Evolutionary conservation across 2,797 vertebrate genomes (phyloP).

Genomic region (Micropoecilia bifurca): DNA sequence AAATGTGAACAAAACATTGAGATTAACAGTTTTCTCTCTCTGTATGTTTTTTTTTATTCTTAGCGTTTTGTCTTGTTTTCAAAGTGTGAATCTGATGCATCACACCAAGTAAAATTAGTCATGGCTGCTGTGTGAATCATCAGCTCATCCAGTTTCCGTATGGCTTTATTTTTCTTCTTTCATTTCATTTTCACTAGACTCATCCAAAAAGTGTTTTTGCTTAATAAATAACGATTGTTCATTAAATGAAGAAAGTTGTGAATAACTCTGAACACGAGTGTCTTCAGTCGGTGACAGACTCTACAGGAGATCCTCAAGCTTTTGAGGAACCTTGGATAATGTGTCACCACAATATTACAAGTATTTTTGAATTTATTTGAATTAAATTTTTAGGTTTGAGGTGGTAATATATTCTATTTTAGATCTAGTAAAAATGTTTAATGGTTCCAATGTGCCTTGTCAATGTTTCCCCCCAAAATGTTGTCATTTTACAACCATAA

Average conservation of each 20-base stretch:
- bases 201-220: background rate
- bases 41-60: conserved; percentile 1
- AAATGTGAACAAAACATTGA: conserved; percentile 2
- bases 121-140: conserved; percentile 1
- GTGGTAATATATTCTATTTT: background rate
- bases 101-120: background rate
- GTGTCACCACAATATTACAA: background rate
- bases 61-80: conserved; percentile 2
- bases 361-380: background rate
- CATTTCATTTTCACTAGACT: background rate
- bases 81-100: background rate
- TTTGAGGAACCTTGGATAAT: background rate
- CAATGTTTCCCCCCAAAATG: background rate
- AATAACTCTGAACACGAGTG: background rate
- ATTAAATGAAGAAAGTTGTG: background rate
- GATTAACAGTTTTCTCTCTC: background rate
- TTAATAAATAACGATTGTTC: background rate
- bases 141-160: background rate
- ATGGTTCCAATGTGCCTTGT: background rate
- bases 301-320: background rate
- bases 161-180: conserved; percentile 4
- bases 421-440: background rate
- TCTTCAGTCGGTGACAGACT: background rate
- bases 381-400: background rate
- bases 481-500: background rate